Conservation (phyloP, 2,113 vertebrate species). For the Sinocyclocheilus anophthalmus region DNA sequence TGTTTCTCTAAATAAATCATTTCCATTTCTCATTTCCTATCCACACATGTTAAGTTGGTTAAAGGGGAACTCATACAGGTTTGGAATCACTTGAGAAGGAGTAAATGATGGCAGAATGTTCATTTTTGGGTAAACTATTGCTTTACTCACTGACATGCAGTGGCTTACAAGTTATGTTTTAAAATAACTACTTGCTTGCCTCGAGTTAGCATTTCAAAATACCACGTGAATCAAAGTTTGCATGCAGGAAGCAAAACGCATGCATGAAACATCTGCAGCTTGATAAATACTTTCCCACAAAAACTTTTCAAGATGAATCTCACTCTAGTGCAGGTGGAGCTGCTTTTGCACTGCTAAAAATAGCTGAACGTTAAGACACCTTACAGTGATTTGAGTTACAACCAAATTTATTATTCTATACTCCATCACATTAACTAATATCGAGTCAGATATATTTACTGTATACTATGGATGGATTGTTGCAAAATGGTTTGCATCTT, state of each 20-base stretch:
- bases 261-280: not conserved
- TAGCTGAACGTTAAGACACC: constrained; percentile 21
- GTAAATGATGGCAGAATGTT: not conserved
- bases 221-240: constrained; percentile 18
- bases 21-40: not conserved
- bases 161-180: not conserved
- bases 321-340: constrained; percentile 21
- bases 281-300: constrained; percentile 14
- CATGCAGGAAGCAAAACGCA: not conserved
- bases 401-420: not conserved
- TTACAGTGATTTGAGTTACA: not conserved
- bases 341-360: constrained; percentile 35
- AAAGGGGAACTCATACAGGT: not conserved
- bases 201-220: not conserved
- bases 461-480: not conserved
- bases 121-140: not conserved
- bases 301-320: constrained; percentile 3
- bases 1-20: not conserved
- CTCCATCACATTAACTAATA: not conserved
- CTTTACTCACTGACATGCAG: not conserved
- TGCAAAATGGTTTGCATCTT: not conserved
- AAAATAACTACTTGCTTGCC: not conserved
- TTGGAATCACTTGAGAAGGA: too few species aligned
- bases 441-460: not conserved
- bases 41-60: not conserved